Evolutionary conservation across 2,888 invertebrate species (phyloP), one percentile per base, ranked within the genome.

Genomic region (Caenorhabditis doughertyi): DNA sequence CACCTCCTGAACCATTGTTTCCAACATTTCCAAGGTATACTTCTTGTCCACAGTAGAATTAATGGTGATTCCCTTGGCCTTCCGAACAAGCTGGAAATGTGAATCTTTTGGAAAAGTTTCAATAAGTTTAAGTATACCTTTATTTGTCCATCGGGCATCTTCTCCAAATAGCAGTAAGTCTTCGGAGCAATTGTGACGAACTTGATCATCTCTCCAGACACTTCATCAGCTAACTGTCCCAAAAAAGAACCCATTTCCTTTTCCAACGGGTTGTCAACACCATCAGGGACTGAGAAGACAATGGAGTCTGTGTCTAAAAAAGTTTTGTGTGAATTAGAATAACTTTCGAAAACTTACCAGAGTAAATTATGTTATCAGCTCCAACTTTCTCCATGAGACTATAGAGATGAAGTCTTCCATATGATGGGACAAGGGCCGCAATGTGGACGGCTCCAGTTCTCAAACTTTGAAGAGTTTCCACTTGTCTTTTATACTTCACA

Each of bases 301-400:
- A 53, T 53, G 2, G 55, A 55, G 29, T 27, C 29, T 1, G 27
- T 55, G 16, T 29, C 29, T 29, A n/a, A 55, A 42, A 35, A 35
- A 35, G 9, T 7, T 7, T 9, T 9, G 9, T 35, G 35, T 35
- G 5, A 9, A 35, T 35, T 35, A 35, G 5, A 9, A 9, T 13
- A 11, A 7, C 13, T 42, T 13, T 42, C 13, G 5, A 5, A 16
- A 55, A 29, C 55, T 29, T 11, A 55, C 55, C 55, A 9, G 29
- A 21, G n/a, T 55, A 55, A 2, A 55, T 29, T 2, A 55, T 55
- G 16, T 29, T 29, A 1, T 55, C 55, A 29, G 29, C 55, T n/a
- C 55, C 55, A 29, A 55, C 55, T n/a, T n/a, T 29, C 9, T 55
- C 55, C 55, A 55, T 55, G n/a, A 55, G n/a, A 9, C n/a, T 4